Conservation (phyloP, 2,888 invertebrate species). For the Sipunculus nudus region DNA sequence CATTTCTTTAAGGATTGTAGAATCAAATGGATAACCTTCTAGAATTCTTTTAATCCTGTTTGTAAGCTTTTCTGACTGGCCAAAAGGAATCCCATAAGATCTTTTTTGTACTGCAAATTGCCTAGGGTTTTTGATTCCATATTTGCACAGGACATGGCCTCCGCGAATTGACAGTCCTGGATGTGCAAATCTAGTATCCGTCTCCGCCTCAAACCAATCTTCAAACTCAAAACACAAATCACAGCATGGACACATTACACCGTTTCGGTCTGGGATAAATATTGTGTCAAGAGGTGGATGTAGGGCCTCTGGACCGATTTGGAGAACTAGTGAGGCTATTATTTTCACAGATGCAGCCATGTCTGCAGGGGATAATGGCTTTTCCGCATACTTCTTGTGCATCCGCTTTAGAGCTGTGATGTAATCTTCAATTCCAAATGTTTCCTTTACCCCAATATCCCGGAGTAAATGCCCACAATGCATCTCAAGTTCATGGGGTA, state of each 20-base stretch:
- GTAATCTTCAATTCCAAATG: slow-evolving; percentile 31
- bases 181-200: slow-evolving; percentile 33
- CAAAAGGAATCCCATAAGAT: slow-evolving; percentile 46
- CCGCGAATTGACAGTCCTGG: slow-evolving; percentile 41
- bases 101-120: too few relatives aligned
- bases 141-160: too few relatives aligned
- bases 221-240: slow-evolving; percentile 50
- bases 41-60: slow-evolving; percentile 50
- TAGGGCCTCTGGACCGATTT: too few relatives aligned
- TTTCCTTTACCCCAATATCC: slow-evolving; percentile 29
- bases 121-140: too few relatives aligned
- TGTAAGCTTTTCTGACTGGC: slow-evolving; percentile 54
- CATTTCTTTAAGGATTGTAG: slow-evolving; percentile 56
- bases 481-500: slow-evolving; percentile 29
- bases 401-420: slow-evolving; percentile 13
- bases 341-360: too few relatives aligned
- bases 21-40: slow-evolving; percentile 49
- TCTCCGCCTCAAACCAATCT: slow-evolving; percentile 30
- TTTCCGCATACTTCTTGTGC: slow-evolving; percentile 6
- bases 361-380: slow-evolving; percentile 16
- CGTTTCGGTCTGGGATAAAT: slow-evolving; percentile 44
- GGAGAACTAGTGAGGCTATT: too few relatives aligned
- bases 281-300: too few relatives aligned
- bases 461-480: slow-evolving; percentile 24
- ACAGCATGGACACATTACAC: slow-evolving; percentile 37